Conservation (phyloP, 2,797 vertebrate species). For the Cossypha dichroa region DNA sequence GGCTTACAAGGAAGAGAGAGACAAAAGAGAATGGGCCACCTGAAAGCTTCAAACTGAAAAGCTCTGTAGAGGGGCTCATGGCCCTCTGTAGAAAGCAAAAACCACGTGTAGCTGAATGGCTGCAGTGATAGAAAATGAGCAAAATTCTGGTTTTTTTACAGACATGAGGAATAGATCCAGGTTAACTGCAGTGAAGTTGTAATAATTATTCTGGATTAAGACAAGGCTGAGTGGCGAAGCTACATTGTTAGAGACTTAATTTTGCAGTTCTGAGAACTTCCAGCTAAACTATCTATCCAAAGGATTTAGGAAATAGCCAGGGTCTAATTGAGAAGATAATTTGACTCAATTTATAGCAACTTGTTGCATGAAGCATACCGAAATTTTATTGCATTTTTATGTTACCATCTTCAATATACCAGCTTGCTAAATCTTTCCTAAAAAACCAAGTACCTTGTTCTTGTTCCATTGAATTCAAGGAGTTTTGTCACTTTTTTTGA, state of each 20-base stretch:
- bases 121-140: not conserved
- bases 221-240: not conserved
- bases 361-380: not conserved
- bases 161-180: not conserved
- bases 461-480: not conserved
- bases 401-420: not conserved
- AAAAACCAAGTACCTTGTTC: not conserved
- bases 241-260: not conserved
- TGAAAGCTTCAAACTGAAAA: not conserved
- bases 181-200: not conserved
- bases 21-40: not conserved
- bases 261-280: not conserved
- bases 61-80: not conserved
- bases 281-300: not conserved
- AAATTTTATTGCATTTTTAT: not conserved
- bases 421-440: not conserved
- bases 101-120: not conserved
- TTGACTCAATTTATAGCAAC: not conserved
- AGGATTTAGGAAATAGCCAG: not conserved
- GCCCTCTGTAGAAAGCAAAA: not conserved
- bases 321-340: not conserved
- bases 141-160: not conserved
- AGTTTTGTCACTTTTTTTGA: not conserved
- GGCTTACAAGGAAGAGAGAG: not conserved
- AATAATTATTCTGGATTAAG: not conserved